Evolutionary conservation across 2,113 vertebrate genomes (phyloP), one percentile per base, ranked within the genome.

Genomic region (Heterotis niloticus): DNA sequence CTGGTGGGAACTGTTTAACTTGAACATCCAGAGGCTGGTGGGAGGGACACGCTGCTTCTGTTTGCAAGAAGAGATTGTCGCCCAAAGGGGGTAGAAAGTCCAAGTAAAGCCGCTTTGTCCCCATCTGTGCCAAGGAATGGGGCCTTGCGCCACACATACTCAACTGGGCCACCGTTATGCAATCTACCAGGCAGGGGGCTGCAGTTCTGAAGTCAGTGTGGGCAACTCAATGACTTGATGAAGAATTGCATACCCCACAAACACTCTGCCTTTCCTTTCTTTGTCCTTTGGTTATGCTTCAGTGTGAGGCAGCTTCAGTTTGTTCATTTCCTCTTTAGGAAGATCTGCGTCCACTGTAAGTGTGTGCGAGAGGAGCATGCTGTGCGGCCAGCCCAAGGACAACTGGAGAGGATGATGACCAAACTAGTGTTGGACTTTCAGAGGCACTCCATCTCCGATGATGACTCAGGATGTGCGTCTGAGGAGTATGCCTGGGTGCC

Each of bases 401-500:
- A 95, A 89, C 88, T 96, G 88, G 95, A 96, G 77, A 95, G 92
- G 85, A 94, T 95, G 90, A 94, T 96, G 93, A 93, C 92, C 54
- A 94, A 94, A 79, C 91, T 97, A 79, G 94, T 94, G 10, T 95
- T 94, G 0, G 95, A 96, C 89, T 94, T 95, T 84, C 94, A 95
- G 84, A 92, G 93, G 71, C 92, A 95, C 88, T 96, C 95, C 84
- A 94, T 94, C 86, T 95, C 94, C 0, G 95, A 96, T 12, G 95
- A 95, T 14, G 94, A 96, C 89, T 96, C 95, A 0, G 96, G 95
- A 87, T 95, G 95, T 9, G 94, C 95, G 81, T 94, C 94, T 0
- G 96, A 97, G 84, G 95, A 96, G 81, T 97, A 97, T 24, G 88
- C 95, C 26, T 97, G 96, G 96, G 94, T 95, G 69, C 96, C 96